phyloP scores from a whole-genome alignment of 2,888 invertebrate genomes.

The Cephus nigrinus region DNA sequence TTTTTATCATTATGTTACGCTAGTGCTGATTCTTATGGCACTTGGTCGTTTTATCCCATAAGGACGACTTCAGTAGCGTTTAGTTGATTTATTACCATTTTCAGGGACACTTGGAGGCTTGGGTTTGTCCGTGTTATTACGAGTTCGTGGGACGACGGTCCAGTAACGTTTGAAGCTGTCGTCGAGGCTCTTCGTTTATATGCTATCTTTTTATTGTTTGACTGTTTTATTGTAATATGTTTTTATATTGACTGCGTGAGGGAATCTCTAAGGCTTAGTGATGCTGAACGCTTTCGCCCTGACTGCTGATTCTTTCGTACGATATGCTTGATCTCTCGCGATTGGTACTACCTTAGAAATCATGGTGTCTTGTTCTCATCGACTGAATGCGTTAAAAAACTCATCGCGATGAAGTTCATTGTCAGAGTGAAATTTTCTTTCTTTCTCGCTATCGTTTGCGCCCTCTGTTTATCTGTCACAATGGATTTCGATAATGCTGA shows the following conservation, averaged over 20 bases:
- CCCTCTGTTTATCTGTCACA: neutral
- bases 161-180: conserved; percentile 25
- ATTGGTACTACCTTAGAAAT: conserved; percentile 7
- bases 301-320: conserved; percentile 3
- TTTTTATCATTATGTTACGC: neutral
- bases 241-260: conserved; percentile 25
- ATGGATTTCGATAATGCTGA: neutral
- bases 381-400: neutral
- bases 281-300: conserved; percentile 44
- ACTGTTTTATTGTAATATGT: conserved; percentile 18
- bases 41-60: neutral
- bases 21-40: neutral
- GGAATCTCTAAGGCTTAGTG: conserved; percentile 31
- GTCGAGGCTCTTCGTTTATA: conserved; percentile 40
- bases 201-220: conserved; percentile 29
- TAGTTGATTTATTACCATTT: conserved; percentile 1
- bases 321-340: conserved; percentile 32
- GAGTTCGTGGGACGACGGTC: neutral
- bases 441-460: neutral
- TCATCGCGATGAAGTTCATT: neutral
- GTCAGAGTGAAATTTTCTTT: conserved; percentile 3
- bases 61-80: neutral
- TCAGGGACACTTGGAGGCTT: neutral
- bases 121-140: neutral
- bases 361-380: neutral